These are phyloP conservation scores for Actinia equina DNA, from an alignment of 64 coral and sea anemone species.

Conservation along the genomic window DNA sequence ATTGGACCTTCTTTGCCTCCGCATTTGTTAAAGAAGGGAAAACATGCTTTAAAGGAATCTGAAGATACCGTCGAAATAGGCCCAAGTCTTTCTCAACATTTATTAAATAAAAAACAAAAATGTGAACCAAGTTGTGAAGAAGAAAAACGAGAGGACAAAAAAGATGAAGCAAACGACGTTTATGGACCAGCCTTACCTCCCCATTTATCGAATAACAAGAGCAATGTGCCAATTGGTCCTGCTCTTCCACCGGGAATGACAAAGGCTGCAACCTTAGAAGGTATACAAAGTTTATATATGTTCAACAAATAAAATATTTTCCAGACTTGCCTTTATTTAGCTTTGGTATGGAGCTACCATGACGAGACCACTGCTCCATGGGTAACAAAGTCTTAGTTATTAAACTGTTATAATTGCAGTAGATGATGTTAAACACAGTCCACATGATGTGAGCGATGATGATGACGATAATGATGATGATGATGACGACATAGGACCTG, in stretches of 20 bases:
- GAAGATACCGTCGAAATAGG: constrained; percentile 14
- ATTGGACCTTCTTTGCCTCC: constrained; percentile 59
- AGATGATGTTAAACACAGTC: neutral
- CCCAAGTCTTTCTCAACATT: neutral
- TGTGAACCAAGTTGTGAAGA: neutral
- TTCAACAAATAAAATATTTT: too few relatives aligned
- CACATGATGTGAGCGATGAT: neutral
- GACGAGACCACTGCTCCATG: too few relatives aligned
- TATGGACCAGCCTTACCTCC: constrained; percentile 73
- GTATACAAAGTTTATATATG: too few relatives aligned
- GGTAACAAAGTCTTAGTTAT: neutral
- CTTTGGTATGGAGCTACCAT: too few relatives aligned
- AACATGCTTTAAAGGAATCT: neutral
- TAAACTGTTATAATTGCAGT: neutral
- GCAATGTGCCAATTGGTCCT: neutral
- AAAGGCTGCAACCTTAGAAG: too few relatives aligned
- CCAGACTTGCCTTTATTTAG: too few relatives aligned
- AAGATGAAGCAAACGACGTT: constrained; percentile 1
- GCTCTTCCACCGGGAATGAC: too few relatives aligned
- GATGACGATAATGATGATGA: neutral
- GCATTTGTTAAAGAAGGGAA: constrained; percentile 29
- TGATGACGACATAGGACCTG: neutral
- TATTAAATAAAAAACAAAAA: constrained; percentile 11
- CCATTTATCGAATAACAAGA: constrained; percentile 17
- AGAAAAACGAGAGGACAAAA: neutral